phyloP scores from a whole-genome alignment of 2,797 vertebrate genomes.

The Aselliscus stoliczkanus region DNA sequence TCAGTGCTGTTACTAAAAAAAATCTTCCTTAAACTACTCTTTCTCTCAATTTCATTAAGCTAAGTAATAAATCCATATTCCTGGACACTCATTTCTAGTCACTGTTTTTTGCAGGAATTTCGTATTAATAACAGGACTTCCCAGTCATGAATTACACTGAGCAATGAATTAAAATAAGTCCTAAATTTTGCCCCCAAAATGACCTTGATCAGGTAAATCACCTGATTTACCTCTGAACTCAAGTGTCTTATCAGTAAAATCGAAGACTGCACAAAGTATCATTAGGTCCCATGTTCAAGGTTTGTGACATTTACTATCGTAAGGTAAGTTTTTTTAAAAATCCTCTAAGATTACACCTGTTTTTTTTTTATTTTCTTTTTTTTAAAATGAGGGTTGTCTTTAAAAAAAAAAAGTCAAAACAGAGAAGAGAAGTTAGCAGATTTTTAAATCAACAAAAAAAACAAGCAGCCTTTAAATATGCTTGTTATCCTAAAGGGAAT shows the following conservation, averaged over 20 bases:
- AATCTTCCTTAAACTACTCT: not conserved
- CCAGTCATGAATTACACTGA: not conserved
- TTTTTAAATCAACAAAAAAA: not conserved
- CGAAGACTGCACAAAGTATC: not conserved
- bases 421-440: not conserved
- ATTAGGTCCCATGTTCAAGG: not conserved
- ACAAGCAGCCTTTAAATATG: not conserved
- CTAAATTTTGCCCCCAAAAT: not conserved
- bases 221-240: not conserved
- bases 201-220: not conserved
- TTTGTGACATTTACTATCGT: not conserved
- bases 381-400: not conserved
- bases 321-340: not conserved
- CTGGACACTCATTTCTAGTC: not conserved
- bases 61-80: conserved; percentile 9
- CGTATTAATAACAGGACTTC: not conserved
- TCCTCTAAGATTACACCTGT: not conserved
- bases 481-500: not conserved
- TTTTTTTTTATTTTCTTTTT: not conserved
- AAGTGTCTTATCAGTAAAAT: not conserved
- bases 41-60: conserved; percentile 4
- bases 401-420: not conserved
- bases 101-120: not conserved
- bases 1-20: not conserved
- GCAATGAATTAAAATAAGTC: not conserved